Evolutionary conservation across 2,888 invertebrate species (phyloP), one percentile per base, ranked within the genome.

Genomic region (Cantharis nigra): DNA sequence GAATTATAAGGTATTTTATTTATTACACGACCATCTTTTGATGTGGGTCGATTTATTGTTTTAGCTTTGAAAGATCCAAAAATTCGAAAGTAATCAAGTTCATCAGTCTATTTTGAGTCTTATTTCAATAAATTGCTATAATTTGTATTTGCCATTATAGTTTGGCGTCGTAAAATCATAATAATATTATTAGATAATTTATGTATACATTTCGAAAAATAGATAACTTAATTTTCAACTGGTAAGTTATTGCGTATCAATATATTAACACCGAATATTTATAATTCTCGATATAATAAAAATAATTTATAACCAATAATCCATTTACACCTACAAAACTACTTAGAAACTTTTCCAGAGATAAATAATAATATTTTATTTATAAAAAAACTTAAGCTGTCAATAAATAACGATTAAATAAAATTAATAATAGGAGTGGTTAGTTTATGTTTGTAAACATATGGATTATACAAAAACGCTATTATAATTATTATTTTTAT

Each of bases 1-100:
- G 80, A 80, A 70, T 80, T 80, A 78, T 80, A 78, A 70, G 76
- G 74, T 77, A 62, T 72, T 74, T 78, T 79, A 79, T 79, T 79
- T 79, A 76, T 76, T 76, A 63, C 69, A 73, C 75, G 64, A 70
- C 67, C 72, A 67, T 70, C 69, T 64, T 69, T 73, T 78, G 16
- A 73, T 72, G 78, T 78, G 69, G 78, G 77, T 74, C 74, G 74
- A 69, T 77, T 78, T 73, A 75, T 78, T 78, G 73, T 78, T 78
- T 78, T 75, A 78, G 49, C n/a, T 49, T 49, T 49, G 49, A 73
- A 65, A 69, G 71, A 78, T 71, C 71, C 71, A 73, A 78, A 76
- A 72, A 72, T 73, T 73, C 62, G 78, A 78, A 78, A 75, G 75
- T 67, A 75, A 49, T 49, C 49, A 49, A 49, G 49, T 49, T 49